A percentile compares a stretch with the other conserved stretches of the same genome.
These are phyloP conservation scores for Agrilus planipennis DNA, from an alignment of 1,140 invertebrate genomes.

Conservation along the genomic window DNA sequence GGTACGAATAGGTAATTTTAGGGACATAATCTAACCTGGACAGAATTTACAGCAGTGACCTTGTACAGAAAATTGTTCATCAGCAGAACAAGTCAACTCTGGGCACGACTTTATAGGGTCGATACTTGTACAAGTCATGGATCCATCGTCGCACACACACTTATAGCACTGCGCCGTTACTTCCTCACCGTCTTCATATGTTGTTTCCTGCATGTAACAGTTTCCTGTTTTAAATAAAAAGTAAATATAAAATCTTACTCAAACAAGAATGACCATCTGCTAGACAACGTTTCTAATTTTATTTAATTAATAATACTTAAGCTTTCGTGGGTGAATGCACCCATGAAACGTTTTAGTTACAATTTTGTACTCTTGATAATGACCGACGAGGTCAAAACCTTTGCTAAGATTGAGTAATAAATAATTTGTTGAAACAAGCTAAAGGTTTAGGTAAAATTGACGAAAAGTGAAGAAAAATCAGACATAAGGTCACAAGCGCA, in stretches of 20 bases:
- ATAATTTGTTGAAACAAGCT: too few relatives aligned
- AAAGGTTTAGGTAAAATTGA: too few relatives aligned
- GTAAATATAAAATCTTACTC: neutral
- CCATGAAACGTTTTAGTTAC: too few relatives aligned
- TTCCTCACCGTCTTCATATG: slow-evolving; percentile 74
- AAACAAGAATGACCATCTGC: neutral
- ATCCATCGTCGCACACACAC: slow-evolving; percentile 67
- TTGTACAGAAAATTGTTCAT: slow-evolving; percentile 65
- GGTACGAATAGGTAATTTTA: neutral
- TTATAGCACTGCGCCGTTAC: slow-evolving; percentile 60
- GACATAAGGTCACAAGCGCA: too few relatives aligned
- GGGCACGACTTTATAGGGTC: slow-evolving; percentile 68
- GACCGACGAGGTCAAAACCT: too few relatives aligned
- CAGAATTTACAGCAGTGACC: slow-evolving; percentile 87
- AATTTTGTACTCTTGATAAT: too few relatives aligned
- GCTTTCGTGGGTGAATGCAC: too few relatives aligned
- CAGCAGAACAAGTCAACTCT: slow-evolving; percentile 60
- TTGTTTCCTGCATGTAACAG: slow-evolving; percentile 60
- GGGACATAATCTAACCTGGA: slow-evolving; percentile 49
- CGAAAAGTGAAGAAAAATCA: too few relatives aligned
- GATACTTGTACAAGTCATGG: slow-evolving; percentile 62
- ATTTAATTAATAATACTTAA: slow-evolving; percentile 3
- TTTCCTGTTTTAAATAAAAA: slow-evolving; percentile 44
- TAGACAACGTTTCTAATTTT: neutral
- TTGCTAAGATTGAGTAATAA: too few relatives aligned